These are phyloP conservation scores for Condylura cristata DNA, from an alignment of 2,113 vertebrate genomes.

Conservation along the genomic window DNA sequence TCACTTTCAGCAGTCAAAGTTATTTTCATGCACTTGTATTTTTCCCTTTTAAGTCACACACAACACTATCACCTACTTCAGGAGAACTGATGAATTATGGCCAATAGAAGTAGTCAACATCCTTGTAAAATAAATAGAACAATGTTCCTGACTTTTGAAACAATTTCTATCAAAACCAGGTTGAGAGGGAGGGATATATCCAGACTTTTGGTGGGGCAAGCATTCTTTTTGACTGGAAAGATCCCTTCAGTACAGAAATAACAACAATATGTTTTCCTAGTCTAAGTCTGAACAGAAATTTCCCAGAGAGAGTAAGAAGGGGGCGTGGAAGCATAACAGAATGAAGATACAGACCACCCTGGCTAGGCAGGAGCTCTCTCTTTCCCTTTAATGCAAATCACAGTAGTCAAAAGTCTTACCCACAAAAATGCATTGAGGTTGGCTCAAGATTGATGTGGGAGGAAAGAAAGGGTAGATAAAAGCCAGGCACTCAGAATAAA, in stretches of 20 bases:
- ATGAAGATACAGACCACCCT: background rate
- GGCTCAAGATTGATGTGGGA: background rate
- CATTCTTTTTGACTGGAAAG: background rate
- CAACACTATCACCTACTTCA: background rate
- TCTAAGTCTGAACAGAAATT: background rate
- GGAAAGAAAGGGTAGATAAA: background rate
- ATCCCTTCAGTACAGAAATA: background rate
- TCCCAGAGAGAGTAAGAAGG: background rate
- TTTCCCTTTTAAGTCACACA: background rate
- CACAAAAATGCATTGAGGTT: background rate
- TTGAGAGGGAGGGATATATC: background rate
- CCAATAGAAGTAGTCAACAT: background rate
- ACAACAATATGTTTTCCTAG: background rate
- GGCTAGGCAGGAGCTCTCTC: background rate
- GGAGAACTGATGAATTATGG: background rate
- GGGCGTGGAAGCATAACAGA: background rate
- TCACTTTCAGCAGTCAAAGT: background rate
- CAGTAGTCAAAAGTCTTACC: background rate
- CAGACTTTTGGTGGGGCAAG: background rate
- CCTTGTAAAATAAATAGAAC: background rate
- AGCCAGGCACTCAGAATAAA: background rate
- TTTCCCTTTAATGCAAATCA: background rate
- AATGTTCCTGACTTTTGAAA: background rate
- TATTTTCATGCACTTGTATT: background rate
- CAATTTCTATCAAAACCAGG: background rate